Evolutionary conservation across 2,797 vertebrate genomes (phyloP), one percentile per base, ranked within the genome.

Genomic region (Uromys caudimaculatus): DNA sequence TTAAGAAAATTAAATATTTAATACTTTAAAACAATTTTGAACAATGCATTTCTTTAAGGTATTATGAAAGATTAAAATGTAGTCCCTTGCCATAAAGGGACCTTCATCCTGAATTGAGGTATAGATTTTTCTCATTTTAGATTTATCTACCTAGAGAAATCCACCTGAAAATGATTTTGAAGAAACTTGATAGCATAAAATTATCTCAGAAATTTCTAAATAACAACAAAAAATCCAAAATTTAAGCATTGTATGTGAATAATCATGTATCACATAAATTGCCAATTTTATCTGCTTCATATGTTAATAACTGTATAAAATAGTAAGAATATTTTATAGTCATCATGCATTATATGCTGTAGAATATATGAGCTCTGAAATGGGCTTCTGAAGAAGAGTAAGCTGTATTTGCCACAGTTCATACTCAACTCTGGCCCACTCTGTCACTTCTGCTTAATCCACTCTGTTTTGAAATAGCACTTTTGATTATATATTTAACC

Each of bases 361-460:
- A 67, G 50, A n/a, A n/a, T 44, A 44, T 95, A 92, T 27, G 95
- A 97, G 93, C 47, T 91, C 52, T 92, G 87, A 77, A 97, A 96
- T 86, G 52, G 95, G 38, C 71, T 92, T 91, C 95, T 97, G 35
- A 98, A 35, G 35, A 98, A 35, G 21, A 95, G 82, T 95, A 97
- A 12, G 88, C 95, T 97, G 21, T 81, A 5, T 85, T 96, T 97
- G 71, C 84, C 32, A 64, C 1, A 95, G 75, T 94, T 97, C 92
- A 97, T 95, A 95, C 90, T 32, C 7, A 92, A 93, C 12, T 97
- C 96, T 93, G 95, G 97, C 95, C 8, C 96, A 83, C 97, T 91
- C 64, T 60, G 96, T 96, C 58, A 12, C 60, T 88, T 71, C 93
- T 64, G 95, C 94, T 98, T 87, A 90, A 11, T 90, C 12, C 83